Evolutionary conservation across 2,888 invertebrate genomes (phyloP).

Genomic region (Conops quadrifasciatus): DNA sequence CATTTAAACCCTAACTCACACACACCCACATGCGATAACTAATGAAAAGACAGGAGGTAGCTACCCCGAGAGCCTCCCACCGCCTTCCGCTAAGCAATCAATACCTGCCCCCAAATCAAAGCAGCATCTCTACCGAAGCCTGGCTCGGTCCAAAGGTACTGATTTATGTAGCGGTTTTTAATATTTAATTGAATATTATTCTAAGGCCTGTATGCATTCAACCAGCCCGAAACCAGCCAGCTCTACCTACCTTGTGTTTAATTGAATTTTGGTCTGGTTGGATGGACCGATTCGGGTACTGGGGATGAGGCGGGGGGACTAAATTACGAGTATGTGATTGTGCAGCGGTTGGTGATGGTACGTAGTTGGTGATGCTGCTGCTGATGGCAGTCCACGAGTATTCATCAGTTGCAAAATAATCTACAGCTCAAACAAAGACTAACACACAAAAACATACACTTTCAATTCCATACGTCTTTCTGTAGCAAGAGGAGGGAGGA

Average conservation of each 20-base stretch:
- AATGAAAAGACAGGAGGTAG: neutral
- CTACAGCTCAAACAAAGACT: no score
- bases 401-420: no score
- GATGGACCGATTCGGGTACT: neutral
- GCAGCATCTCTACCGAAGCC: slow-evolving; percentile 24
- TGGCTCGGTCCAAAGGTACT: slow-evolving; percentile 45
- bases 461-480: neutral
- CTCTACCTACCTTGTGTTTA: neutral
- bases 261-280: slow-evolving; percentile 5
- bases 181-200: slow-evolving; percentile 61
- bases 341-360: neutral
- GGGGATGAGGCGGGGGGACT: no score
- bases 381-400: neutral
- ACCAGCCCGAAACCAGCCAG: neutral
- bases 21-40: neutral
- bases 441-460: neutral
- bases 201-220: slow-evolving; percentile 44
- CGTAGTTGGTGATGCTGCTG: neutral
- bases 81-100: slow-evolving; percentile 32
- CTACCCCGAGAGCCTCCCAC: neutral
- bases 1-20: neutral
- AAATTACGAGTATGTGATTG: no score
- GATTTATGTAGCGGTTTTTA: slow-evolving; percentile 62
- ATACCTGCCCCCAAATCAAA: slow-evolving; percentile 38
- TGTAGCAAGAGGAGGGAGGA: no score